Percentiles rank a stretch among this genome's conserved stretches.
Evolutionary conservation across 2,888 invertebrate genomes (phyloP).

Genomic region (Galerucella calmariensis): DNA sequence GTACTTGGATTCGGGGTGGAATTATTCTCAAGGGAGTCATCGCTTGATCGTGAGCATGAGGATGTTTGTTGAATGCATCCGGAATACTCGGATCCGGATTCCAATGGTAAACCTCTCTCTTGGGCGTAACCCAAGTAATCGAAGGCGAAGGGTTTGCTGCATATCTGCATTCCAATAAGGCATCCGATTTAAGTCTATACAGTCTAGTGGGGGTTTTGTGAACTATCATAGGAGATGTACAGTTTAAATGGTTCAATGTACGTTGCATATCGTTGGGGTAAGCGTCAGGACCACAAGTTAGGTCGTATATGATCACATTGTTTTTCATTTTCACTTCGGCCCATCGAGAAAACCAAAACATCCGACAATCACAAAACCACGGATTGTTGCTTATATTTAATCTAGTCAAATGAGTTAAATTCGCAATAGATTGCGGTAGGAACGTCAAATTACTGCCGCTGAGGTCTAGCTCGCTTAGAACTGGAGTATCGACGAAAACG

Average conservation of each 20-base stretch:
- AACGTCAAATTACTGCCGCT: conserved; percentile 77
- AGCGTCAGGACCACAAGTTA: conserved; percentile 73
- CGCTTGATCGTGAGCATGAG: conserved; percentile 70
- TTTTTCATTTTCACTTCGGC: conserved; percentile 65
- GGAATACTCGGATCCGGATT: conserved; percentile 77
- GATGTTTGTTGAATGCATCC: conserved; percentile 76
- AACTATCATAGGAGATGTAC: conserved; percentile 73
- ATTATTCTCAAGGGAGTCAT: conserved; percentile 62
- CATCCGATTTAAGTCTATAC: conserved; percentile 74
- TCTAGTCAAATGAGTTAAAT: conserved; percentile 72
- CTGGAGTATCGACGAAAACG: conserved; percentile 72
- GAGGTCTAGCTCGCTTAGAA: conserved; percentile 74
- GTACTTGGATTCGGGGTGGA: conserved; percentile 73
- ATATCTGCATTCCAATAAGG: conserved; percentile 77
- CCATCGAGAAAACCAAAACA: conserved; percentile 58
- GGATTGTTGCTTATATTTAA: conserved; percentile 80
- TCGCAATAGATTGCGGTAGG: conserved; percentile 76
- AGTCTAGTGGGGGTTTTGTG: conserved; percentile 72
- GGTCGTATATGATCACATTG: conserved; percentile 67
- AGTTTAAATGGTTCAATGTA: conserved; percentile 77
- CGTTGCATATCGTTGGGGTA: conserved; percentile 78
- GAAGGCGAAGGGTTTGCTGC: conserved; percentile 82
- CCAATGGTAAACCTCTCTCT: conserved; percentile 78
- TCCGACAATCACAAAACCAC: conserved; percentile 88
- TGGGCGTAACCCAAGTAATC: conserved; percentile 88